phyloP scores from a whole-genome alignment of 2,113 vertebrate species.

The Oncorhynchus tshawytscha region DNA sequence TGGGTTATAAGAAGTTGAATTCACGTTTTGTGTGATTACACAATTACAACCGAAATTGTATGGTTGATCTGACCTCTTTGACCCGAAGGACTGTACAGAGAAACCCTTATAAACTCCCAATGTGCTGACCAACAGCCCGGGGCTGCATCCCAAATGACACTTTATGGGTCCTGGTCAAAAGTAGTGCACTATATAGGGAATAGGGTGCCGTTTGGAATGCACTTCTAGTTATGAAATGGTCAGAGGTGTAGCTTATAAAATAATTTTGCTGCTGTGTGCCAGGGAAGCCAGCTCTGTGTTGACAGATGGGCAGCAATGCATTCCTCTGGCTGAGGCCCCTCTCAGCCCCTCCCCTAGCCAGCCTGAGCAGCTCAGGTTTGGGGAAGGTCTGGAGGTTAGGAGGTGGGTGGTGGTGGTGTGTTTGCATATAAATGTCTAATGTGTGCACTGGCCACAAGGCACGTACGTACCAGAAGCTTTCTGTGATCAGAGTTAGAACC shows the following conservation, averaged over 20 bases:
- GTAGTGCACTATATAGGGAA: no score
- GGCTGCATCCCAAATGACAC: background rate
- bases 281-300: conserved; percentile 68
- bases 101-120: background rate
- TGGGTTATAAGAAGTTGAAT: no score
- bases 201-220: conserved; percentile 4
- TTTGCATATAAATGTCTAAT: conserved; percentile 78
- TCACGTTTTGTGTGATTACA: no score
- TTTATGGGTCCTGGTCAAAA: no score
- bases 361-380: conserved; percentile 7
- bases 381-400: conserved; percentile 49
- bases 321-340: conserved; percentile 64
- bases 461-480: conserved; percentile 66
- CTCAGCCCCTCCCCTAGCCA: conserved; percentile 37
- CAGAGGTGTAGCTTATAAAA: conserved; percentile 66
- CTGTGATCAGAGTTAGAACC: conserved; percentile 8
- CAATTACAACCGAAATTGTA: no score
- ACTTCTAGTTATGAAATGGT: conserved; percentile 66
- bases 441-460: conserved; percentile 72
- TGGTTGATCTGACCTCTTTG: no score
- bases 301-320: conserved; percentile 77
- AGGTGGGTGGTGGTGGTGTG: conserved; percentile 65
- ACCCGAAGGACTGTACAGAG: background rate
- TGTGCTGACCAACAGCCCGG: background rate
- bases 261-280: conserved; percentile 63